Evolutionary conservation across 35 echinoderm and acorn worm genomes (phyloP), one percentile per base, ranked within the genome.

Genomic region (Acanthaster planci): DNA sequence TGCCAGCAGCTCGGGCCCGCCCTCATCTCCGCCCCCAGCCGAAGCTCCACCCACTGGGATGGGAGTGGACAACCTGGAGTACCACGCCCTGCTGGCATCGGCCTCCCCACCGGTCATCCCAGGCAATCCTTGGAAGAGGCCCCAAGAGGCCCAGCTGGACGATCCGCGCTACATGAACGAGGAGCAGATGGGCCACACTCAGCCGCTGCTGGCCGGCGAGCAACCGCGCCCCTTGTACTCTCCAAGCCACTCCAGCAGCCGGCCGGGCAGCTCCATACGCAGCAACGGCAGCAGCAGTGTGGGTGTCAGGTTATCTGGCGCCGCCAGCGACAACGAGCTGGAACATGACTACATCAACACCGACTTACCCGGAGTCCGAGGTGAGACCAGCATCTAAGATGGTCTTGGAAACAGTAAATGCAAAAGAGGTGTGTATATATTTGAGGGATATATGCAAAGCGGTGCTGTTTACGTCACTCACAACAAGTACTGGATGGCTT

Each of bases 61-160:
- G 1, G 87, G 78, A 32, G 76, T 92, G 35, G 94, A 97, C 52
- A 97, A 97, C 78, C 21, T 97, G 79, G 94, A 97, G 42, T 97
- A 97, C 80, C 94, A 92, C 55, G 94, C 94, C 8, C 29, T 92
- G 10, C 79, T 92, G 21, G 79, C 72, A 19, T 8, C 30, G 8
- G 67, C 76, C 19, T 38, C 44, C 2, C 90, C 90, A 18, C 37
- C 84, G 17, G 54, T 60, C 32, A 60, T 57, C 21, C 59, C 59
- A 12, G n/a, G 38, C 5, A 53, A 86, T 12, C 78, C 85, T 40
- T 68, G 85, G 78, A 47, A 47, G 42, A 81, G 78, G 26, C 85
- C 89, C 31, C 30, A 52, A 34, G 47, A 21, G n/a, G 16, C 51
- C 53, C 38, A 83, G 16, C 9, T 31, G 35, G 53, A 53, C 56